Base-by-base conservation (phyloP, 2,797 vertebrate species). In the Spinus olivaceus region DNA sequence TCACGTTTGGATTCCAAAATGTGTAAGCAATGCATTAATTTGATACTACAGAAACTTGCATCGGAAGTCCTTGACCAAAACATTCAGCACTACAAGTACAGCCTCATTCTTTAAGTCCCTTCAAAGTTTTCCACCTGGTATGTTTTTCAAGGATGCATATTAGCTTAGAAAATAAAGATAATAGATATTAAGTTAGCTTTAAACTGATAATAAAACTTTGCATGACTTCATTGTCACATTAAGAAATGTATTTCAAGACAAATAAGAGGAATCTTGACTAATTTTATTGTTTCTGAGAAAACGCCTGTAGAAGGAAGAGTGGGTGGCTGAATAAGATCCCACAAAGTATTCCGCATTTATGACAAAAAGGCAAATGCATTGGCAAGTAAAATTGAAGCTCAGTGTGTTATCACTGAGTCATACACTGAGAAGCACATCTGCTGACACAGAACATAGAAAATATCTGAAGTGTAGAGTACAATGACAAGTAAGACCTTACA, bases 231-330 rank as follows among this genome's bases (percentile, higher is more conserved):
- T 32, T 1, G 17, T 83, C 47, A 76, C 28, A 39, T 30, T 74
- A 81, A 95, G 28, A 44, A 88, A 86, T 10, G 24, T 35, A 78
- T 92, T 95, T 90, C 61, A 77, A 94, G 79, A 66, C 32, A 71
- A 92, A 54, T 37, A 54, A 83, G 86, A 86, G 63, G 42, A 81
- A 81, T 81, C 42, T 83, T 97, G 71, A 85, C 61, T 85, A 80
- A 95, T 79, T 83, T 64, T 71, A 53, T 49, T 83, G 65, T 86
- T 95, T 92, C 91, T 83, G 76, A 82, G 94, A 91, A 92, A 91
- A 92, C 24, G 42, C 10, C 59, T 78, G 32, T 28, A 57, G 32
- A 92, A 84, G 67, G 71, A 92, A 74, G 86, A 78, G 90, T 91
- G 80, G 72, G 83, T 84, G 86, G 92, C 70, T 96, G 92, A 92